Percentiles rank a stretch among this genome's conserved stretches.
Conservation (phyloP, 2,797 vertebrate species). For the Pseudocheirus occidentalis region DNA sequence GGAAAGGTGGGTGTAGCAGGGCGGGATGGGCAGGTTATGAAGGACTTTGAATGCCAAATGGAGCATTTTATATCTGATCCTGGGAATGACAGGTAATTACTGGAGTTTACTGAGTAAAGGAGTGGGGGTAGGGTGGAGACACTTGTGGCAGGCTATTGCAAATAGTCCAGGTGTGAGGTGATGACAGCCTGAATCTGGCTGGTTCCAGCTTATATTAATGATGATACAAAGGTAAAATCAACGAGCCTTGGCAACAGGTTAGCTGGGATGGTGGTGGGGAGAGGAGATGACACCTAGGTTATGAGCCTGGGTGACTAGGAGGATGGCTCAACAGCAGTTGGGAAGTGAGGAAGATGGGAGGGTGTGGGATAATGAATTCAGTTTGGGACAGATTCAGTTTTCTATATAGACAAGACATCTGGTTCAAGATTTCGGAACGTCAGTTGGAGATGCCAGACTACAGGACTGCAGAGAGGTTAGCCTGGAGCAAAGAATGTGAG, state of each 20-base stretch:
- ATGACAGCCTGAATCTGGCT: not conserved
- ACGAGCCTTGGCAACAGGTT: not conserved
- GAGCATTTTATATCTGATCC: not conserved
- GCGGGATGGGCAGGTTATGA: not conserved
- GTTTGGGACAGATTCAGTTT: not conserved
- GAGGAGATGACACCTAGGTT: not conserved
- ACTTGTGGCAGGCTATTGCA: not conserved
- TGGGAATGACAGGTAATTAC: not conserved
- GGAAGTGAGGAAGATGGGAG: not conserved
- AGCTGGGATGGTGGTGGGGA: not conserved
- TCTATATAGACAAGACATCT: not conserved
- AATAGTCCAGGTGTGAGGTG: not conserved
- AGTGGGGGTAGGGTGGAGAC: not conserved
- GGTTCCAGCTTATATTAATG: not conserved
- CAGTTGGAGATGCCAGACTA: not conserved
- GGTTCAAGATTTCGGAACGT: not conserved
- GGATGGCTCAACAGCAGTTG: no score
- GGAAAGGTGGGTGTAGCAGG: not conserved
- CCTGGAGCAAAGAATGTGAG: not conserved
- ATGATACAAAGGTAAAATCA: no score
- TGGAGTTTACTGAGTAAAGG: not conserved
- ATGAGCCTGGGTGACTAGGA: not conserved
- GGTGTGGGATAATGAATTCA: not conserved
- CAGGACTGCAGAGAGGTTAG: not conserved
- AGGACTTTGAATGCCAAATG: not conserved